A percentile compares a stretch with the other conserved stretches of the same genome.
Evolutionary conservation across 1,140 invertebrate genomes (phyloP).

Genomic region (Neelides sp.): DNA sequence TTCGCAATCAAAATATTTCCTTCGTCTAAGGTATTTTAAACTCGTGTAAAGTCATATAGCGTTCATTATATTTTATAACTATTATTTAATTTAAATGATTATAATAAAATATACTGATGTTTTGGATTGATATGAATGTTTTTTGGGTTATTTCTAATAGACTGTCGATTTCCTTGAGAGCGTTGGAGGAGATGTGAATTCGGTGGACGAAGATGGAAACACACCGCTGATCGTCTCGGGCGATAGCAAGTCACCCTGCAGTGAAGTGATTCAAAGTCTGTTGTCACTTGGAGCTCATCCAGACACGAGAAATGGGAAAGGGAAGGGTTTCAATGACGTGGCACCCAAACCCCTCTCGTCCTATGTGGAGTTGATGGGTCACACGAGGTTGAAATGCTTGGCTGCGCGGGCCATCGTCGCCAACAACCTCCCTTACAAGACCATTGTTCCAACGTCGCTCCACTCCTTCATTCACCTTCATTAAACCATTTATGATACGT

Average conservation of each 20-base stretch:
- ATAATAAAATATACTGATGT: too few species aligned
- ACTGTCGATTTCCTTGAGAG: constrained; percentile 57
- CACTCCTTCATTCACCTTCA: constrained; percentile 43
- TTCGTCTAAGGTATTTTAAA: constrained; percentile 45
- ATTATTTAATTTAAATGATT: too few species aligned
- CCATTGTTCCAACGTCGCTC: constrained; percentile 46
- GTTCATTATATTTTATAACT: too few species aligned
- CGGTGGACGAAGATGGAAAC: constrained; percentile 60
- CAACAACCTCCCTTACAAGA: constrained; percentile 47
- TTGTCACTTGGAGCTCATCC: constrained; percentile 70
- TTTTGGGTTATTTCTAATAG: constrained; percentile 8
- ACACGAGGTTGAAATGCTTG: constrained; percentile 64
- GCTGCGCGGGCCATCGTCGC: constrained; percentile 60
- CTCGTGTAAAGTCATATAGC: not conserved
- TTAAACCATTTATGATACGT: too few species aligned
- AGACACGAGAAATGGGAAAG: constrained; percentile 67
- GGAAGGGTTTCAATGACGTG: constrained; percentile 60
- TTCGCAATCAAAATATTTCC: constrained; percentile 66
- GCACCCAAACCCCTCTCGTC: constrained; percentile 47
- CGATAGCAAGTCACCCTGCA: constrained; percentile 42
- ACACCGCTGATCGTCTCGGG: constrained; percentile 64
- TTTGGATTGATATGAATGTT: not conserved
- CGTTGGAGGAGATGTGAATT: constrained; percentile 67
- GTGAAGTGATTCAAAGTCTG: constrained; percentile 50
- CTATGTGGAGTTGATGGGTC: constrained; percentile 62